Evolutionary conservation across 2,888 invertebrate genomes (phyloP).

Genomic region (Strigamia transsilvanica): DNA sequence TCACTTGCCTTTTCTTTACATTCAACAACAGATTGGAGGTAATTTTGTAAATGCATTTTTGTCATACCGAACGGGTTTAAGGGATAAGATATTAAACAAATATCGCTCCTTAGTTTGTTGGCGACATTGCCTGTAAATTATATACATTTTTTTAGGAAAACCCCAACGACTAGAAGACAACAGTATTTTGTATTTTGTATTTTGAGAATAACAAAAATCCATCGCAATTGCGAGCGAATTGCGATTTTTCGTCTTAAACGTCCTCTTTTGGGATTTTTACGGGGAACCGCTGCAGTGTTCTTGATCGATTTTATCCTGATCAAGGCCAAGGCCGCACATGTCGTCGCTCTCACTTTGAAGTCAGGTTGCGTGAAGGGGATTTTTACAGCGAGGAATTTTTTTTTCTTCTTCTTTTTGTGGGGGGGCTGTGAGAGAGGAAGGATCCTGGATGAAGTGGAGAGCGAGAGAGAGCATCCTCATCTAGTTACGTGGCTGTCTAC

Average conservation of each 20-base stretch:
- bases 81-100: constrained; percentile 51
- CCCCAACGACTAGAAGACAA: too few relatives aligned
- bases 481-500: constrained; percentile 3
- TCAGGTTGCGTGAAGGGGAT: constrained; percentile 26
- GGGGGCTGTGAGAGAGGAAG: neutral
- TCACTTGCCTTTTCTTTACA: constrained; percentile 48
- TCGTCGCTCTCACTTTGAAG: constrained; percentile 47
- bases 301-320: constrained; percentile 46
- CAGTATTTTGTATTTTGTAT: neutral
- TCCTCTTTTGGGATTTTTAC: neutral
- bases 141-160: too few relatives aligned
- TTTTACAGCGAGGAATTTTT: neutral
- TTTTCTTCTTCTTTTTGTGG: neutral
- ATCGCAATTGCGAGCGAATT: too few relatives aligned
- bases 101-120: constrained; percentile 41
- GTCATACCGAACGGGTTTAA: constrained; percentile 51
- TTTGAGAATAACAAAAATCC: too few relatives aligned
- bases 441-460: constrained; percentile 11
- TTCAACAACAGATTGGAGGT: constrained; percentile 54
- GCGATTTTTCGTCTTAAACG: neutral
- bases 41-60: constrained; percentile 55
- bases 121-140: constrained; percentile 11
- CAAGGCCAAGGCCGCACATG: constrained; percentile 49
- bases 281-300: constrained; percentile 16
- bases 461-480: constrained; percentile 1